Conservation (phyloP, 2,888 invertebrate genomes). For the Melinaea menophilus region DNA sequence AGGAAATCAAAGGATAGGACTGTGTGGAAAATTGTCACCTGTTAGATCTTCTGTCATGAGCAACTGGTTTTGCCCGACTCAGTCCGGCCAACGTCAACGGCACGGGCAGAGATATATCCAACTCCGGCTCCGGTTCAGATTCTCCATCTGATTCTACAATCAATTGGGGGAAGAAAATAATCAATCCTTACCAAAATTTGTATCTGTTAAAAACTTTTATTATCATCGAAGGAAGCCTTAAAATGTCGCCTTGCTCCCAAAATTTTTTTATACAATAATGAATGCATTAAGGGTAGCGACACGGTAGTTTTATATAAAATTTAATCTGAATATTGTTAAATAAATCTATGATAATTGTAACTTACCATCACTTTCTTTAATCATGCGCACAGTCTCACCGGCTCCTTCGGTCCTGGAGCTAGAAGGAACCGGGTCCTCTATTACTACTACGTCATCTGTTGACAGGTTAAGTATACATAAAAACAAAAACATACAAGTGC, state of each 20-base stretch:
- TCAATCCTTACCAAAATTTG: not conserved
- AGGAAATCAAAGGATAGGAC: not conserved
- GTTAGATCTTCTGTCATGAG: conserved; percentile 64
- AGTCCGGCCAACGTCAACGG: conserved; percentile 56
- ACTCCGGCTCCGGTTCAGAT: conserved; percentile 33
- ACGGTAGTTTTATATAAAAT: not conserved
- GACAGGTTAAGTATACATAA: conserved; percentile 7
- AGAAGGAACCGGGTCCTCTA: conserved; percentile 42
- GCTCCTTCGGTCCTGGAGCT: conserved; percentile 35
- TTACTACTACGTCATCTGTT: conserved; percentile 41
- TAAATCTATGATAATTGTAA: not conserved
- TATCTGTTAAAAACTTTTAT: not conserved
- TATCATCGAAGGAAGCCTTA: not conserved
- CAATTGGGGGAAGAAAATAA: not conserved
- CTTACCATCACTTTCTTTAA: conserved; percentile 33
- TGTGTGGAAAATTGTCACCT: conserved; percentile 37
- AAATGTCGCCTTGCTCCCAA: not conserved
- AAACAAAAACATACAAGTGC: too few species aligned
- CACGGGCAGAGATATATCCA: conserved; percentile 30
- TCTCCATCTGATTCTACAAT: conserved; percentile 11
- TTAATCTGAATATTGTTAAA: not conserved
- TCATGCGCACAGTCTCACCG: conserved; percentile 28
- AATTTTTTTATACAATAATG: not conserved
- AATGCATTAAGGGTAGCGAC: not conserved
- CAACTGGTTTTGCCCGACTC: conserved; percentile 45